Conservation (phyloP, 2,888 invertebrate species). For the Macrostomum cliftonense region DNA sequence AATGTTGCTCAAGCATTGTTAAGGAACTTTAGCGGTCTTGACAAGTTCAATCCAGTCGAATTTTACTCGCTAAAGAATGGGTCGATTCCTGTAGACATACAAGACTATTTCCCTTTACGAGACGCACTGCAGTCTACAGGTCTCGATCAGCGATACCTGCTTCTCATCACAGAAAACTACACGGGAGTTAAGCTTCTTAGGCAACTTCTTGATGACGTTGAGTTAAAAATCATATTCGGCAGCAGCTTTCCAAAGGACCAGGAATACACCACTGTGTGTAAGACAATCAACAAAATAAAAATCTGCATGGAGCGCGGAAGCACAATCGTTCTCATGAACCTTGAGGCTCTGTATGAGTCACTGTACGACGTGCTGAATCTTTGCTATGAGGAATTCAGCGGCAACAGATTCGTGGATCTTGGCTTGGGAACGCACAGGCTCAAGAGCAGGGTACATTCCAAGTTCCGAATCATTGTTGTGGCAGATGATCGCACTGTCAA, state of each 20-base stretch:
- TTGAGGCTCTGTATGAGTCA: slow-evolving; percentile 30
- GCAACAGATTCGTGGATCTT: slow-evolving; percentile 26
- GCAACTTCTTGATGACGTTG: slow-evolving; percentile 11
- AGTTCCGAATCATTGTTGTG: slow-evolving; percentile 28
- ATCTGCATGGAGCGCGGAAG: slow-evolving; percentile 30
- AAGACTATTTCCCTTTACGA: too few relatives aligned
- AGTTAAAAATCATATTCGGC: not conserved
- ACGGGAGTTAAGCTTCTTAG: slow-evolving; percentile 26
- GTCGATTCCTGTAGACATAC: too few relatives aligned
- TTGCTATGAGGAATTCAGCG: slow-evolving; percentile 24
- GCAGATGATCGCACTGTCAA: slow-evolving; percentile 29
- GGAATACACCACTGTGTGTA: slow-evolving; percentile 18
- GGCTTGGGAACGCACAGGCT: slow-evolving; percentile 30
- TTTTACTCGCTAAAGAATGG: not conserved
- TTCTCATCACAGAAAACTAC: slow-evolving; percentile 30
- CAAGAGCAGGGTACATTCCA: slow-evolving; percentile 24
- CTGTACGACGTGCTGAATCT: slow-evolving; percentile 31
- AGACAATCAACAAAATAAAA: slow-evolving; percentile 30
- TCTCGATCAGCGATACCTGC: slow-evolving; percentile 24
- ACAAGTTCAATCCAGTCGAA: not conserved
- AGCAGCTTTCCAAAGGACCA: slow-evolving; percentile 3
- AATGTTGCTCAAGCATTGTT: too few relatives aligned
- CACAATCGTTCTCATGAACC: slow-evolving; percentile 25
- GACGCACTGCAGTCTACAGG: too few relatives aligned
- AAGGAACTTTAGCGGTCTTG: too few relatives aligned